Evolutionary conservation across 2,888 invertebrate genomes (phyloP).

Genomic region (Melanchra persicariae): DNA sequence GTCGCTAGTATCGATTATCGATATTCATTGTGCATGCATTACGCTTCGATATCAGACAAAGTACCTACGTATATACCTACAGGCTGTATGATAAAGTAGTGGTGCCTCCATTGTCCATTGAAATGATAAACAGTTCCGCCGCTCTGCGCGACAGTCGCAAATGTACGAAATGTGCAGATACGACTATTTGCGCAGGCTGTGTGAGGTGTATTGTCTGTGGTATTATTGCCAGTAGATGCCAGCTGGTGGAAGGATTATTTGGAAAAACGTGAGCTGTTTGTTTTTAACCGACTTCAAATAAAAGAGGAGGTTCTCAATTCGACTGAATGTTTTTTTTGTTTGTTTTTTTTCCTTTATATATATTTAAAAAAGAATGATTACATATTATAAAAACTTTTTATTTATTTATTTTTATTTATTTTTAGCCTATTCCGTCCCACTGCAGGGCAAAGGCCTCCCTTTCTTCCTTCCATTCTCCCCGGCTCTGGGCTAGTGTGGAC

Average conservation of each 20-base stretch:
- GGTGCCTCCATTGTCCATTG: conserved; percentile 15
- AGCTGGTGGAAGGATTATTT: not conserved
- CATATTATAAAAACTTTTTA: too few relatives aligned
- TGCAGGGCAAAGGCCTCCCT: too few relatives aligned
- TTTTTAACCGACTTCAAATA: too few relatives aligned
- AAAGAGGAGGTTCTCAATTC: too few relatives aligned
- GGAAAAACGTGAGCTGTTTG: not conserved
- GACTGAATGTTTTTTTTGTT: too few relatives aligned
- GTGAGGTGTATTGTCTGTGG: conserved; percentile 2
- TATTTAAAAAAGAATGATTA: too few relatives aligned
- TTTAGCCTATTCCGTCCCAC: too few relatives aligned
- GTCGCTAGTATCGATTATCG: conserved; percentile 32
- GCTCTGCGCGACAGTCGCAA: conserved; percentile 2
- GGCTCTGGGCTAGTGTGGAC: too few relatives aligned
- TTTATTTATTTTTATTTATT: too few relatives aligned
- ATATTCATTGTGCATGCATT: conserved; percentile 39
- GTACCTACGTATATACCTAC: not conserved
- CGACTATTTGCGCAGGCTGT: not conserved
- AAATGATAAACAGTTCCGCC: conserved; percentile 48
- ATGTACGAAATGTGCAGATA: conserved; percentile 11
- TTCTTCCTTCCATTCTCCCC: too few relatives aligned
- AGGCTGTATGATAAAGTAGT: not conserved
- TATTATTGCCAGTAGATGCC: not conserved
- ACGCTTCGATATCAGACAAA: conserved; percentile 2
- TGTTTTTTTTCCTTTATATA: too few relatives aligned